Percentiles rank a stretch among this genome's conserved stretches.
Conservation (phyloP, 2,113 vertebrate genomes). For the Callospermophilus lateralis region DNA sequence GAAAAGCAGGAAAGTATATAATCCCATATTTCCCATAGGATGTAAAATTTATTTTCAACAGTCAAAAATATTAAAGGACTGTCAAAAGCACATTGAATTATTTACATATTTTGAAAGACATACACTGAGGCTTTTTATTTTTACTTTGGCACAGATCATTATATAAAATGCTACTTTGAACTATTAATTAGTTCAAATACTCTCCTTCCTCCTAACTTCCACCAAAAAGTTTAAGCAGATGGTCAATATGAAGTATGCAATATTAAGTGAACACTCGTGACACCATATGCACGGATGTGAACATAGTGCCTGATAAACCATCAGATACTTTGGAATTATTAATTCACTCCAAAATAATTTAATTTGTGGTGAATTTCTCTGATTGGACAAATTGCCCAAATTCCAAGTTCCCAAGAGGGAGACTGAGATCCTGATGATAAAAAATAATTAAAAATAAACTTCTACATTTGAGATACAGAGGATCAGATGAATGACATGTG, state of each 20-base stretch:
- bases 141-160: neutral
- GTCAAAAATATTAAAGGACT: neutral
- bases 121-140: neutral
- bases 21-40: neutral
- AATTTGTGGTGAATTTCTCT: neutral
- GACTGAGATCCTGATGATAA: neutral
- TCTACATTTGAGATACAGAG: neutral
- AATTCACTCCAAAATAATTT: neutral
- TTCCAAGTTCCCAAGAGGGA: neutral
- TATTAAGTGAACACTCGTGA: neutral
- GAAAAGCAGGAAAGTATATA: constrained; percentile 20
- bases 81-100: neutral
- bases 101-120: constrained; percentile 43
- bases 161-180: constrained; percentile 1
- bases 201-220: neutral
- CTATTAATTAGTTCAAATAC: neutral
- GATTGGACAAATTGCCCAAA: neutral
- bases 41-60: constrained; percentile 39
- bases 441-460: neutral
- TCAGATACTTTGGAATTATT: neutral
- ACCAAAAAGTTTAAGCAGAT: neutral
- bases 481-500: neutral
- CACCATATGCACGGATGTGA: neutral
- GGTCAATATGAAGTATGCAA: neutral
- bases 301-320: neutral